Conservation (phyloP, 1,140 invertebrate species). For the Brachionus paranguensis region DNA sequence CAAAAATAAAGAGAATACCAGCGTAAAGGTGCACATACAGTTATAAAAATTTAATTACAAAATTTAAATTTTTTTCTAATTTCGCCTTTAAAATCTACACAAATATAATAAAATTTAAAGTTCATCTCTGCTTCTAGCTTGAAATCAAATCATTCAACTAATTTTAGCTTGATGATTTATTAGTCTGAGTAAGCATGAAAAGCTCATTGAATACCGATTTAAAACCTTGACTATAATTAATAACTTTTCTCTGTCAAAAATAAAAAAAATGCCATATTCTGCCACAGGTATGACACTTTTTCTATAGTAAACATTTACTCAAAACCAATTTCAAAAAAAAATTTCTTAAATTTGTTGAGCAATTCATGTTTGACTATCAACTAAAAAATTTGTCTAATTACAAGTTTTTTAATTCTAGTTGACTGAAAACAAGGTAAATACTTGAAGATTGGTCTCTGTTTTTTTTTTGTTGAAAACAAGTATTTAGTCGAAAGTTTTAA, state of each 20-base stretch:
- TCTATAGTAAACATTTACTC: not conserved
- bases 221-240: not conserved
- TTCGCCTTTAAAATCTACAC: not conserved
- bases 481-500: not conserved
- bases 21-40: not conserved
- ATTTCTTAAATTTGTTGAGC: not conserved
- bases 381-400: not conserved
- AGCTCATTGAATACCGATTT: not conserved
- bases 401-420: not conserved
- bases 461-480: not conserved
- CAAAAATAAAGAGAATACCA: not conserved
- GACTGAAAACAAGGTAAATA: not conserved
- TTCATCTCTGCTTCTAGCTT: not conserved
- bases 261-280: not conserved
- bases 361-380: not conserved
- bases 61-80: not conserved
- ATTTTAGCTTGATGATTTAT: not conserved
- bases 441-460: not conserved
- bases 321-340: not conserved
- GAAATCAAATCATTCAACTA: not conserved
- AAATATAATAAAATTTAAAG: conserved; percentile 4
- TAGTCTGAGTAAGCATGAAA: not conserved
- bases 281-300: not conserved
- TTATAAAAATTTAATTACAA: conserved; percentile 5
- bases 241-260: not conserved